Evolutionary conservation across 92 coral and sea anemone genomes (phyloP), one percentile per base, ranked within the genome.

Genomic region (Zoanthus sociatus): DNA sequence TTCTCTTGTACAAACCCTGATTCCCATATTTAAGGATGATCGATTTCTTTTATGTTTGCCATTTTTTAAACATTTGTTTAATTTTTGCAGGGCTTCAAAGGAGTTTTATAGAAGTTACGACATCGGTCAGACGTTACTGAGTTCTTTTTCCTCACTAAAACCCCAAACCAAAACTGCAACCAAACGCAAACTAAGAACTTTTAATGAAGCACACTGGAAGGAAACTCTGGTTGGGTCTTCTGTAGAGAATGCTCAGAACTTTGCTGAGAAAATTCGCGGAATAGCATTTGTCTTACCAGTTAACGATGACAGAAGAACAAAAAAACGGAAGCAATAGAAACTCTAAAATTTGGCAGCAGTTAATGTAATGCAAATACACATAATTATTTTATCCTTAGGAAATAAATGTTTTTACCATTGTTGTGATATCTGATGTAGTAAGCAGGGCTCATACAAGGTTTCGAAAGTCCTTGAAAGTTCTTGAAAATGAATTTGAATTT

Each of bases 51-150:
- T 12, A 56, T 56, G 17, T 9, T 17, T 13, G 14, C 17, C 64
- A 56, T 13, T 56, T 15, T 31, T 7, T 83, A 11, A 12, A 16
- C 60, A 7, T 71, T 14, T 32, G 48, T 5, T 51, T 66, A 3
- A 46, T 32, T 61, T 10, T 78, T 79, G 42, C 86, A 94, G 98
- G 90, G 87, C 90, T 51, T 93, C 95, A 17, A 91, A 68, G 76
- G 95, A 90, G 20, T 87, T 94, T n/a, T 91, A 88, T 90, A 73
- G 77, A 86, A 51, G 60, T 5, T 91, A 93, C 72, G 93, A 91
- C 86, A n/a, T 91, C 2, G 82, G 90, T 3, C 93, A 86, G 47
- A 90, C 93, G 94, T 84, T 53, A 47, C 79, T 92, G 15, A 90
- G 87, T 37, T 91, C 94, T 58, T 88, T 87, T 21, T n/a, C 92